A percentile compares a stretch with the other conserved stretches of the same genome.
Evolutionary conservation across 2,113 vertebrate species (phyloP).

Genomic region (Hassar affinis): DNA sequence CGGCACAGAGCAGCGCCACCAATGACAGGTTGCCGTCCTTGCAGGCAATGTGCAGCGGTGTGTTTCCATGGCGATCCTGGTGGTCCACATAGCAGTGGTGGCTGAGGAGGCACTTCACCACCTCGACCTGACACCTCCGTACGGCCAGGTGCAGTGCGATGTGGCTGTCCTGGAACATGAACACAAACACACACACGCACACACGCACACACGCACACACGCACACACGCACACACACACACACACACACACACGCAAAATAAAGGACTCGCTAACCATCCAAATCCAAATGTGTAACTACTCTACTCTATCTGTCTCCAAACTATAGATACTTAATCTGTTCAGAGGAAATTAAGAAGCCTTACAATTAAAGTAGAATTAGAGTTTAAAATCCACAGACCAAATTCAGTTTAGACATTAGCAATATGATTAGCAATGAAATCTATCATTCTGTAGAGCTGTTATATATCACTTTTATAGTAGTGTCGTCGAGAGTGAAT

Average conservation of each 20-base stretch:
- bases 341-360: neutral
- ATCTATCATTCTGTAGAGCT: neutral
- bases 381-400: neutral
- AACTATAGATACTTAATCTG: neutral
- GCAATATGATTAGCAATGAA: too few species aligned
- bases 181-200: neutral
- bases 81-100: slow-evolving; percentile 82
- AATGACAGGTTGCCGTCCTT: slow-evolving; percentile 91
- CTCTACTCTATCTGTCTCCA: neutral
- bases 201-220: slow-evolving; percentile 18
- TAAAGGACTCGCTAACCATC: neutral
- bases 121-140: slow-evolving; percentile 91
- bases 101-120: slow-evolving; percentile 85
- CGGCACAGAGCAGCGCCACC: slow-evolving; percentile 81
- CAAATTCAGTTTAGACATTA: neutral
- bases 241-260: slow-evolving; percentile 11
- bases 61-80: slow-evolving; percentile 93
- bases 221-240: neutral
- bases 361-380: neutral
- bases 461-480: neutral
- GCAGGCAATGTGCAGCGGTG: slow-evolving; percentile 90
- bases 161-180: slow-evolving; percentile 88
- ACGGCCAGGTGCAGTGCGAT: slow-evolving; percentile 93
- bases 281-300: neutral
- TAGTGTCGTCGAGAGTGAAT: neutral